Base-by-base conservation (phyloP, 2,888 invertebrate genomes). In the Chloroclysta siterata region DNA sequence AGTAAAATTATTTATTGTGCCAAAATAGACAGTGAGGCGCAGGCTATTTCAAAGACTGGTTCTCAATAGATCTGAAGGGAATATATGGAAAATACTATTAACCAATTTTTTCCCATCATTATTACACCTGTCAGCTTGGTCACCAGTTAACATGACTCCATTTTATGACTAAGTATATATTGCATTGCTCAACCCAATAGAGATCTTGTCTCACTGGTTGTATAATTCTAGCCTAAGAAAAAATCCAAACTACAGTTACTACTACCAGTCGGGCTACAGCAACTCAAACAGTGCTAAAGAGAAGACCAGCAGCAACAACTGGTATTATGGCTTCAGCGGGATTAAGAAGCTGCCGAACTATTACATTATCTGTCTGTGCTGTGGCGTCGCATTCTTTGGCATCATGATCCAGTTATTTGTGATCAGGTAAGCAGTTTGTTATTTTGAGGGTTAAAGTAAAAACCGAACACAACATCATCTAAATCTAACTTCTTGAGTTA, bases 241-340 rank as follows among this genome's bases (percentile, higher is more conserved):
- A 39, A 81, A 83, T 61, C 76, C 82, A 14, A 75, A 83, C 33
- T 84, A 90, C 68, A 80, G 66, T 60, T 87, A 79, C 66, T 81
- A 79, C 60, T 83, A 82, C 60, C 78, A 80, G 65, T 66, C 68
- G 28, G 69, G n/a, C n/a, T n/a, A 71, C 15, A 63, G 66, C 17
- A 76, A 72, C 13, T 58, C 70, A 7, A 71, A 75, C 15, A 69
- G 75, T 29, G 48, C 61, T 11, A 70, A 71, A 57, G 57, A 62
- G 5, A 88, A 68, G n/a, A 8, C 53, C 2, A 60, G 91, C n/a
- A 82, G 92, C n/a, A 66, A 55, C 14, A 46, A 65, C 10, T 51
- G 44, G 0, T 96, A 95, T 75, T 96, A 96, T 82, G 95, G 96
- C 0, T 87, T 95, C 0, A 88, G 88, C 65, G 95, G 95, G 0